phyloP scores from a whole-genome alignment of 2,888 invertebrate genomes.

The Steinernema scapterisci region DNA sequence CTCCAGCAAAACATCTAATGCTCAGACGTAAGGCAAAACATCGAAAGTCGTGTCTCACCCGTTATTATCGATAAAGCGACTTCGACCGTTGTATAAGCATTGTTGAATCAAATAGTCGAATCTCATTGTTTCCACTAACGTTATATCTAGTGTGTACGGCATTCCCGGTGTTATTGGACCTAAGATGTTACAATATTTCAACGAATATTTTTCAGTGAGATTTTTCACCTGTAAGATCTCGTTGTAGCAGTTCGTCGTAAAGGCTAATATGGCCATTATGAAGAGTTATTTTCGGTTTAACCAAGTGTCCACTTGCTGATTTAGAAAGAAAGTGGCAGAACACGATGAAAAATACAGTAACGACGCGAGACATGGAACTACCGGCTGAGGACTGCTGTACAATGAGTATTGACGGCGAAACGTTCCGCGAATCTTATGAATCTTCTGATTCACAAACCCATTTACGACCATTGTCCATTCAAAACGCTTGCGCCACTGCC shows the following conservation, averaged over 20 bases:
- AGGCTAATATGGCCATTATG: slow-evolving; percentile 43
- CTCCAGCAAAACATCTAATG: slow-evolving; percentile 43
- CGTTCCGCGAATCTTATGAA: slow-evolving; percentile 12
- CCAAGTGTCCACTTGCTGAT: background rate
- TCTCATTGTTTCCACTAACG: slow-evolving; percentile 46
- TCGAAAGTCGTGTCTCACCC: slow-evolving; percentile 46
- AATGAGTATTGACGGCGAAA: too few relatives aligned
- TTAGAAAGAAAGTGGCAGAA: background rate
- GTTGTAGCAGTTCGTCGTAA: slow-evolving; percentile 40
- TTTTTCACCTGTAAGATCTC: background rate
- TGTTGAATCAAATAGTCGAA: slow-evolving; percentile 54
- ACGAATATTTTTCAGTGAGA: too few relatives aligned
- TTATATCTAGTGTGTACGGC: slow-evolving; percentile 57
- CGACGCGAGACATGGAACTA: background rate
- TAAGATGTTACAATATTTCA: slow-evolving; percentile 4
- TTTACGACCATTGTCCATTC: slow-evolving; percentile 31
- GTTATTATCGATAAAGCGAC: slow-evolving; percentile 48
- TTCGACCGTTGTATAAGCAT: slow-evolving; percentile 49
- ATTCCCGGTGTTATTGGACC: slow-evolving; percentile 42
- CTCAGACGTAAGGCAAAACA: background rate
- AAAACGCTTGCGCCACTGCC: slow-evolving; percentile 19
- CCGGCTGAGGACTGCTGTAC: background rate
- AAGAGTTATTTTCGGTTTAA: slow-evolving; percentile 42
- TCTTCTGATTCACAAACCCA: slow-evolving; percentile 30
- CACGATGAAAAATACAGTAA: background rate